These are phyloP conservation scores for Dermatophagoides farinae DNA, from an alignment of 1,140 invertebrate species.

Conservation along the genomic window DNA sequence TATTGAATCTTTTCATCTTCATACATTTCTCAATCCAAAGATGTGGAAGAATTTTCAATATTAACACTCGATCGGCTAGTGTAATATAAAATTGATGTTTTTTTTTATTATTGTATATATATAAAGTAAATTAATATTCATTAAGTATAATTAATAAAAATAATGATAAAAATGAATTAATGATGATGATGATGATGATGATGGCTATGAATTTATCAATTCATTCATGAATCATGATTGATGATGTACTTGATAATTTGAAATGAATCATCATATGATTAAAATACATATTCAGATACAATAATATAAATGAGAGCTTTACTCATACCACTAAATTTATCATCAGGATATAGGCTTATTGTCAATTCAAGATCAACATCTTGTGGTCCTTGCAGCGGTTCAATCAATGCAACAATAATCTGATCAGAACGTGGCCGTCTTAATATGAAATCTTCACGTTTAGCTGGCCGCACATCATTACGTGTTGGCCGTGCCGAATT, in stretches of 20 bases:
- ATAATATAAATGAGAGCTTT: slow-evolving; percentile 7
- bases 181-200: too few relatives aligned
- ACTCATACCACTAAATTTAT: not conserved
- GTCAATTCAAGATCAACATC: slow-evolving; percentile 63
- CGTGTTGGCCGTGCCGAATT: slow-evolving; percentile 36
- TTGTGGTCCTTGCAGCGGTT: slow-evolving; percentile 56
- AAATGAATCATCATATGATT: not conserved
- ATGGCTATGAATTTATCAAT: not conserved
- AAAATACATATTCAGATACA: slow-evolving; percentile 10
- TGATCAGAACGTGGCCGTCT: slow-evolving; percentile 33
- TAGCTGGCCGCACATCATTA: slow-evolving; percentile 28
- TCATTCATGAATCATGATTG: not conserved
- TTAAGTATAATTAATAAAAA: too few relatives aligned
- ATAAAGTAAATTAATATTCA: too few relatives aligned
- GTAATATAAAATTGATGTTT: too few relatives aligned
- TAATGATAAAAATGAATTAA: too few relatives aligned
- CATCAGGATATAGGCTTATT: slow-evolving; percentile 51
- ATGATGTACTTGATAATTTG: not conserved
- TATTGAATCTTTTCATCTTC: too few relatives aligned
- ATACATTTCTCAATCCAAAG: too few relatives aligned
- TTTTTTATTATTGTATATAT: too few relatives aligned
- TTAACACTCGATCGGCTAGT: too few relatives aligned
- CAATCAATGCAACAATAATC: slow-evolving; percentile 47
- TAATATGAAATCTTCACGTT: slow-evolving; percentile 39
- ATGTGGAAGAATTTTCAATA: too few relatives aligned